Conservation (phyloP, 2,888 invertebrate species). For the Apodemia zela region DNA sequence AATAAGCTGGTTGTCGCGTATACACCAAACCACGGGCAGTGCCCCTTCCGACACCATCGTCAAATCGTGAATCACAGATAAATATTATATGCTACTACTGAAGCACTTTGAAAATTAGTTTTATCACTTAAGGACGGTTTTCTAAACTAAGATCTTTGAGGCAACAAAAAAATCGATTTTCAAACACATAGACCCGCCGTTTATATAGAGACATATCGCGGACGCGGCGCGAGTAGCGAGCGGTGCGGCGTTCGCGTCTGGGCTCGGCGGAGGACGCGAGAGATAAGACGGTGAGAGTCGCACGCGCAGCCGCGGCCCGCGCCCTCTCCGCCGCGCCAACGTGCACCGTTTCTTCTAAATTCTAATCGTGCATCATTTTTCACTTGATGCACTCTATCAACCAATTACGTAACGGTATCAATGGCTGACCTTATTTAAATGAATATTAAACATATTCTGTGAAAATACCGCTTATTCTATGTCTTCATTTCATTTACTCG, state of each 20-base stretch:
- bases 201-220: too few relatives aligned
- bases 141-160: too few relatives aligned
- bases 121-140: too few relatives aligned
- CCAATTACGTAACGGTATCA: conserved; percentile 69
- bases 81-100: too few relatives aligned
- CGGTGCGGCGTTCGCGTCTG: conserved; percentile 69
- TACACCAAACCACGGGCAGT: conserved; percentile 84
- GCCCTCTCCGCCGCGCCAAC: conserved; percentile 53
- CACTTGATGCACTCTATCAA: conserved; percentile 61
- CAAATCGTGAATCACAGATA: conserved; percentile 30
- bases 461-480: neutral
- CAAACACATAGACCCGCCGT: too few relatives aligned
- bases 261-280: conserved; percentile 78
- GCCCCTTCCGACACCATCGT: conserved; percentile 83
- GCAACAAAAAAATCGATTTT: too few relatives aligned
- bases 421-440: conserved; percentile 55
- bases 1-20: conserved; percentile 84
- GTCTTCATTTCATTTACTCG: too few relatives aligned
- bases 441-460: conserved; percentile 19
- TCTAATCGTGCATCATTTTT: conserved; percentile 63
- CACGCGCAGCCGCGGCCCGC: conserved; percentile 54
- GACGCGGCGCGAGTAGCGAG: conserved; percentile 27
- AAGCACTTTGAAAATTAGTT: too few relatives aligned
- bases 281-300: conserved; percentile 79
- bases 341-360: conserved; percentile 51